Base-by-base conservation (phyloP, 30 jellyfish, hydroid and myxozoan species). In the Hydra vulgaris region DNA sequence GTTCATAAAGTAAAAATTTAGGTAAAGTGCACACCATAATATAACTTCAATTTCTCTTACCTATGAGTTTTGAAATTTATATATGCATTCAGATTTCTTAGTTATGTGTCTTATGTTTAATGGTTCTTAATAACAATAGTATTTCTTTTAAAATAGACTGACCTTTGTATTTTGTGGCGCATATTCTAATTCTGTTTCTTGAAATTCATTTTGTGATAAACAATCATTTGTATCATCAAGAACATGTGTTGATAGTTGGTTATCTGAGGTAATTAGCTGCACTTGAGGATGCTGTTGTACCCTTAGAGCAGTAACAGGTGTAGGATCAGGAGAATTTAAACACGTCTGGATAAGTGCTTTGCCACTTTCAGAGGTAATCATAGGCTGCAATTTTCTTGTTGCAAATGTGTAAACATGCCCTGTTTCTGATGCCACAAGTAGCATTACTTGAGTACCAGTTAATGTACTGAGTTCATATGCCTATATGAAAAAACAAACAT, bases 391-490 rank as follows among this genome's bases (percentile, higher is more conserved):
- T 78, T 94, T 94, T 27, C 96, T 72, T 25, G 99, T 94, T 21
- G 99, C 99, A 88, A 87, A 94, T 54, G 99, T 94, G 85, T 94
- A 94, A 15, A 94, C 96, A 85, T 88, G 96, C 8, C 99, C 99
- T 20, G 99, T 87, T 72, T 94, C 99, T 18, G 99, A 94, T 0
- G 99, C 99, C 17, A 94, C 95, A 23, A 94, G 81, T 22, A 94
- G 86, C 99, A 94, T 94, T 7, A 87, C 99, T 94, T 94, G 96
- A 4, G 99, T 87, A n/a, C 96, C 96, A n/a, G 99, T 94, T 27
- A 94, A 80, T 54, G 96, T 88, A 82, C 96, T 87, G 76, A 94
- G 80, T 70, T 94, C 99, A 88, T 94, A 88, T 8, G 96, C 99
- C 99, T 94, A 71, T 61, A 82, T 54, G 23, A 21, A 8, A 26